Evolutionary conservation across 1,140 invertebrate species (phyloP), one percentile per base, ranked within the genome.

Genomic region (Tetramorium simillimum): DNA sequence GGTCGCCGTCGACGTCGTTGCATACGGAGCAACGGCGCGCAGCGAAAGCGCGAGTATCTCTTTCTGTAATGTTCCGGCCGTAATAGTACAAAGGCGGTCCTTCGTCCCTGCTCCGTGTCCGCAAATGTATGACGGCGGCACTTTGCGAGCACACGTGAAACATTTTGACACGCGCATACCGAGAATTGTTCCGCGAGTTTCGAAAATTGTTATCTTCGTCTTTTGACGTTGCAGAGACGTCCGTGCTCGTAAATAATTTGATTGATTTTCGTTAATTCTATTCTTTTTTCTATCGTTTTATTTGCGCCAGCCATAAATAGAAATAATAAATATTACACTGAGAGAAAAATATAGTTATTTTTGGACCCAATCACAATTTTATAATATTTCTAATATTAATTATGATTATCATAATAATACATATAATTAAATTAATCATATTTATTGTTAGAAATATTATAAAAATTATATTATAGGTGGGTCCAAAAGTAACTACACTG

Each of bases 41-140:
- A 67, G 33, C 78, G 73, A 85, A 63, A 90, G 49, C 75, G 86
- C 76, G 69, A 77, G 70, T 89, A 89, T 91, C 86, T 86, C 81
- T 88, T 90, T 90, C 86, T 82, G 51, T 88, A 87, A 92, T 92
- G 89, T 89, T 60, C 86, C 72, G 86, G 70, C 67, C 77, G 73
- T 92, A 92, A 91, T 88, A 86, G 76, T 72, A 88, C 88, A 91
- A 85, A 92, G 77, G 78, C 86, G 73, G 67, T 62, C 6, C 72
- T 51, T 28, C 65, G 28, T 88, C 37, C 51, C 72, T 70, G 75
- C 69, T 81, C 49, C 49, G 60, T 80, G 69, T 46, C 40, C 49
- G 60, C 49, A 40, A 18, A 77, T 56, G 88, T 89, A 89, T 72
- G 65, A 85, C n/a, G 33, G 67, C 24, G 10, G 28, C 21, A 56